Evolutionary conservation across 2,888 invertebrate species (phyloP).

Genomic region (Lottia gigantea): DNA sequence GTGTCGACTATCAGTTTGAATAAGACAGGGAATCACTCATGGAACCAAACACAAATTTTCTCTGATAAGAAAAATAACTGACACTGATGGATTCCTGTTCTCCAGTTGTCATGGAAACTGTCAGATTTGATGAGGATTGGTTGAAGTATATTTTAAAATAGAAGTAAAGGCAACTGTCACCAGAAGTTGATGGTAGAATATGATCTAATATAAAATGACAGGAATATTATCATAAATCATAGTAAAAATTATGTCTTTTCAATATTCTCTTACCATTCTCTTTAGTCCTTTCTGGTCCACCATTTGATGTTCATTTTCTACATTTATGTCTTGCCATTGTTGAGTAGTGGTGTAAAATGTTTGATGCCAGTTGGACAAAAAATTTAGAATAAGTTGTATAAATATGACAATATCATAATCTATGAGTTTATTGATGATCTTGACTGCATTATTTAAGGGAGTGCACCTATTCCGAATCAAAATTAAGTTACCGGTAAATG

Average conservation of each 20-base stretch:
- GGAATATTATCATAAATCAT: conserved; percentile 57
- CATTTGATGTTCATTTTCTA: too few relatives aligned
- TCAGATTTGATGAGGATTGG: conserved; percentile 46
- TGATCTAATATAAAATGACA: conserved; percentile 43
- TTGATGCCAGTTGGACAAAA: too few relatives aligned
- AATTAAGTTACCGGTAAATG: too few relatives aligned
- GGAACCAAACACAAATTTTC: conserved; percentile 9
- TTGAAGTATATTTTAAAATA: conserved; percentile 1
- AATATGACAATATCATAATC: too few relatives aligned
- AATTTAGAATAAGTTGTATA: too few relatives aligned
- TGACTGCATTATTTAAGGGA: too few relatives aligned
- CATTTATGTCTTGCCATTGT: too few relatives aligned
- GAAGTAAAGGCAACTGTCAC: conserved; percentile 6
- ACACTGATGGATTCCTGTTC: conserved; percentile 55
- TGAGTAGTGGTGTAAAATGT: too few relatives aligned
- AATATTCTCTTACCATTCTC: too few relatives aligned
- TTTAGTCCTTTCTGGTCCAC: too few relatives aligned
- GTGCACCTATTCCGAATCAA: too few relatives aligned
- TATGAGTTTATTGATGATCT: too few relatives aligned
- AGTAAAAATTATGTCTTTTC: background rate
- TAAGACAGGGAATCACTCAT: conserved; percentile 11
- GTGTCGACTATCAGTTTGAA: background rate
- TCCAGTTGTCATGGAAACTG: conserved; percentile 57
- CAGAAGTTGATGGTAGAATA: background rate
- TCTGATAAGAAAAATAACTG: conserved; percentile 46